Percentiles rank a stretch among this genome's conserved stretches.
phyloP scores from a whole-genome alignment of 37 sponge, comb jelly and placozoan species.

The Haliclona indistincta region DNA sequence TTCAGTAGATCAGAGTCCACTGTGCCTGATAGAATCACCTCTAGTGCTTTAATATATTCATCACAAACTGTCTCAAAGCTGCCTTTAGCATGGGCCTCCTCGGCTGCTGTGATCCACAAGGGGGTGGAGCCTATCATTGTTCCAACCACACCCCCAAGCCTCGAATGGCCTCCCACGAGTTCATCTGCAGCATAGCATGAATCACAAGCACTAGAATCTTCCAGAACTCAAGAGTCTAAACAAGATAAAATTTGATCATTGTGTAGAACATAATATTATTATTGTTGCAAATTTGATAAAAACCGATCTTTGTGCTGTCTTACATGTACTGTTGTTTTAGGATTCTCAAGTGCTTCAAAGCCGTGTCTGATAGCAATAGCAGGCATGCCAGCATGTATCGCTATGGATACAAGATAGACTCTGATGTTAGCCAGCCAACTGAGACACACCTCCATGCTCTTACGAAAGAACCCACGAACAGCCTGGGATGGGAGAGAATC shows the following conservation, averaged over 20 bases:
- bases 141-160: slow-evolving; percentile 75
- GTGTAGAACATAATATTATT: too few relatives aligned
- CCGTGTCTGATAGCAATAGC: slow-evolving; percentile 80
- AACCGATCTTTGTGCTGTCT: too few relatives aligned
- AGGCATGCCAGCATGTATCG: slow-evolving; percentile 82
- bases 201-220: slow-evolving; percentile 71
- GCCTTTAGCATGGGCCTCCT: slow-evolving; percentile 71
- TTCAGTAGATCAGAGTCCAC: too few relatives aligned
- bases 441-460: slow-evolving; percentile 83
- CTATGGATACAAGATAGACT: slow-evolving; percentile 79
- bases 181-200: slow-evolving; percentile 64
- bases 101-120: slow-evolving; percentile 72
- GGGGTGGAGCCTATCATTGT: slow-evolving; percentile 16
- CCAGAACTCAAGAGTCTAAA: slow-evolving; percentile 66
- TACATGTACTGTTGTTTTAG: too few relatives aligned
- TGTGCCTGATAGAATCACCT: slow-evolving; percentile 14
- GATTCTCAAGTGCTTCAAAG: slow-evolving; percentile 60
- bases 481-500: too few relatives aligned
- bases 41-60: slow-evolving; percentile 68
- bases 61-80: slow-evolving; percentile 85
- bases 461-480: slow-evolving; percentile 81
- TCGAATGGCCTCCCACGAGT: slow-evolving; percentile 71
- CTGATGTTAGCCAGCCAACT: slow-evolving; percentile 86
- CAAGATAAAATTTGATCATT: not conserved
- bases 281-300: too few relatives aligned